These are phyloP conservation scores for Pemphredon lugubris DNA, from an alignment of 2,888 invertebrate genomes.

Conservation along the genomic window DNA sequence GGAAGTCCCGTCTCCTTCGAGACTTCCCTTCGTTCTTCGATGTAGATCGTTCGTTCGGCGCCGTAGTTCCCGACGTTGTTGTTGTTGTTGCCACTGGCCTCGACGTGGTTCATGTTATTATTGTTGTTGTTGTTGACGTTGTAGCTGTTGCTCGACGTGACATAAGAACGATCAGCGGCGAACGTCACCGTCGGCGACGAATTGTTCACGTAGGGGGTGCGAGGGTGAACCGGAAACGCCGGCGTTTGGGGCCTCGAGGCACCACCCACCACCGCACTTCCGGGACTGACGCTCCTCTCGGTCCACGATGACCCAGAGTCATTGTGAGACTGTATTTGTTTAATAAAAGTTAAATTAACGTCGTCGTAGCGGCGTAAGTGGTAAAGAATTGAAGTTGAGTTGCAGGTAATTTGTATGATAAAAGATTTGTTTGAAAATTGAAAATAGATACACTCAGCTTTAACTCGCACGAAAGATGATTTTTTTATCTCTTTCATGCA, in stretches of 20 bases:
- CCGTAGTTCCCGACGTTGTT: conserved; percentile 72
- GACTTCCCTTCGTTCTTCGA: conserved; percentile 77
- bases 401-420: too few relatives aligned
- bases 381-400: too few relatives aligned
- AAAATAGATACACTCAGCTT: too few relatives aligned
- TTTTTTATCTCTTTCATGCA: too few relatives aligned
- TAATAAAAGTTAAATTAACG: not conserved
- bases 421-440: too few relatives aligned
- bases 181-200: conserved; percentile 85
- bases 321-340: conserved; percentile 71
- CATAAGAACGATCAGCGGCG: conserved; percentile 74
- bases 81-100: conserved; percentile 64
- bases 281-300: conserved; percentile 83
- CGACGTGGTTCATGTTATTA: conserved; percentile 50
- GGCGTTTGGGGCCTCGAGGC: conserved; percentile 92
- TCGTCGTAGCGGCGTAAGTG: too few relatives aligned
- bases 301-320: conserved; percentile 87
- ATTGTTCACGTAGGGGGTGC: conserved; percentile 93
- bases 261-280: conserved; percentile 82
- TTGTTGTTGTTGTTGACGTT: conserved; percentile 72
- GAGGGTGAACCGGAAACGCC: conserved; percentile 95
- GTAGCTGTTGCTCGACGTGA: conserved; percentile 70
- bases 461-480: too few relatives aligned
- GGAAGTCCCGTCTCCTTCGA: conserved; percentile 84
- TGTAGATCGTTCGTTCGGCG: conserved; percentile 75